Conservation (phyloP, 1,140 invertebrate genomes). For the honey bee (Apis mellifera) region Amel_HAv3.1 CM009936.2:16706001-16706500, state of each 20-base stretch:
- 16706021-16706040: neutral
- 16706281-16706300: too few species aligned
- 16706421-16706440: slow-evolving; percentile 26
- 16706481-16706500: slow-evolving; percentile 41
- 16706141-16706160: slow-evolving; percentile 2
- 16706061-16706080: neutral
- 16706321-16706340: neutral
- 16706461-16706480: slow-evolving; percentile 12
- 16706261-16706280: neutral
- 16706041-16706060: slow-evolving; percentile 3
- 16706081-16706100: neutral
- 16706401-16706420: slow-evolving; percentile 51
- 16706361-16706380: neutral
- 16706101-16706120: slow-evolving; percentile 34
- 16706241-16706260: too few species aligned
- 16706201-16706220: neutral
- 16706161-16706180: slow-evolving; percentile 24
- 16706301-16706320: too few species aligned
- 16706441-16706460: slow-evolving; percentile 26
- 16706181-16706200: slow-evolving; percentile 32
- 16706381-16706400: slow-evolving; percentile 18
- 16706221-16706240: neutral
- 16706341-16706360: neutral
- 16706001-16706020: slow-evolving; percentile 6
- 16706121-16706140: neutral